A percentile compares a stretch with the other conserved stretches of the same genome.
These are phyloP conservation scores for Solenodon paradoxus DNA, from an alignment of 2,113 vertebrate species.

Conservation along the genomic window DNA sequence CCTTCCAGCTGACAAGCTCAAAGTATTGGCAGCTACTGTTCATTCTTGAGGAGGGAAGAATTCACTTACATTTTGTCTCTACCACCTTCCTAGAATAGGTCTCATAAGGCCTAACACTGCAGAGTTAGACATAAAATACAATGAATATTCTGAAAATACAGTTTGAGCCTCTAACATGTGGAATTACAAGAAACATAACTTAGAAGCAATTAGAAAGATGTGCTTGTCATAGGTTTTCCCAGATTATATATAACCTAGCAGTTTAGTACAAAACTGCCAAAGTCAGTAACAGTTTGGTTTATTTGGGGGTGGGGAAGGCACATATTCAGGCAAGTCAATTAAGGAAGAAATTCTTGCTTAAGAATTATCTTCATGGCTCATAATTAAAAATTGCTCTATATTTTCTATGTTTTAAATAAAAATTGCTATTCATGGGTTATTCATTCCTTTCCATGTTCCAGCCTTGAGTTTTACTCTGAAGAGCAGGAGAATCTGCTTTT, in stretches of 20 bases:
- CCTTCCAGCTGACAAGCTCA: not conserved
- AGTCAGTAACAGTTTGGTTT: slow-evolving; percentile 46
- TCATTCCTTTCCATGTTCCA: slow-evolving; percentile 28
- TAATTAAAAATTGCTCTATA: slow-evolving; percentile 45
- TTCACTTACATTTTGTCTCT: not conserved
- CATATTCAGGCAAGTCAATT: slow-evolving; percentile 59
- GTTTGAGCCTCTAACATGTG: slow-evolving; percentile 41
- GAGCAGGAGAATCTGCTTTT: slow-evolving; percentile 63
- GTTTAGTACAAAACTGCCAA: slow-evolving; percentile 64
- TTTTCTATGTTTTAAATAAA: slow-evolving; percentile 64
- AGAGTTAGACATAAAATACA: slow-evolving; percentile 26
- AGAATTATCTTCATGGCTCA: slow-evolving; percentile 62
- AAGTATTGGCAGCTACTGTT: not conserved
- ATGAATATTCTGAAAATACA: slow-evolving; percentile 44
- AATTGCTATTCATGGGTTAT: slow-evolving; percentile 51
- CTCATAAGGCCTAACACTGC: not conserved
- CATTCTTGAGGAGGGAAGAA: not conserved
- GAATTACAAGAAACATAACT: slow-evolving; percentile 50
- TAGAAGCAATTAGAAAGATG: slow-evolving; percentile 59
- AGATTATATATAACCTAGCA: slow-evolving; percentile 61
- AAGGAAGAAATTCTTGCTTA: slow-evolving; percentile 65
- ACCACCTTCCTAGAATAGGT: not conserved
- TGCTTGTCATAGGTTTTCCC: slow-evolving; percentile 65
- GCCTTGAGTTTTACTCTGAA: slow-evolving; percentile 58
- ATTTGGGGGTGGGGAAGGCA: not conserved